Base-by-base conservation (phyloP, 2,888 invertebrate species). In the Tethea ocularis region DNA sequence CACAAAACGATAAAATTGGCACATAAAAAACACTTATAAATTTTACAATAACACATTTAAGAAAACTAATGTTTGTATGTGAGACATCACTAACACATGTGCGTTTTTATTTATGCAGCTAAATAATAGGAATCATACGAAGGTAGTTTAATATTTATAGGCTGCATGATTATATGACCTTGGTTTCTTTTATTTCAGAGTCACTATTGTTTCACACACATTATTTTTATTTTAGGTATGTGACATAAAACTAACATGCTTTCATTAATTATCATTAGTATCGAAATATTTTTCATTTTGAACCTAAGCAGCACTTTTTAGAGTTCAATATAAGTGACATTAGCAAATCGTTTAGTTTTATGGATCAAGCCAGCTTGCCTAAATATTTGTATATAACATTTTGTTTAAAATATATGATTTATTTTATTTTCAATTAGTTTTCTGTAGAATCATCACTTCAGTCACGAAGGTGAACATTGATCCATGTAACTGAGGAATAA, bases 71-170 rank as follows among this genome's bases (percentile, higher is more conserved):
- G 54, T 64, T 69, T 64, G 57, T 70, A 63, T 72, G 66, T 81
- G 72, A 76, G 74, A 70, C 64, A 64, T 83, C 87, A 90, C 88
- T 91, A 91, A 91, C 89, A 91, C 89, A 78, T 80, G 77, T 86
- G 85, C 86, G 73, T 90, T 90, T 87, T 88, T 86, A 86, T 93
- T 91, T 93, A 78, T 90, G 93, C 93, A 94, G 94, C 94, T 94
- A 93, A 94, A 93, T 91, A 93, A 93, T 93, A 92, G 90, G 94
- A 93, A 93, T 85, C 88, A 93, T 90, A 93, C 93, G 71, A 93
- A 93, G 93, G 93, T 93, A 93, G 93, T 80, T 80, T 78, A 73
- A 77, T 68, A 63, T 72, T 69, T 67, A 74, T 75, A 78, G 79
- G 78, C 67, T 80, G 87, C 87, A 86, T 87, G 79, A 53, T 61